phyloP scores from a whole-genome alignment of 2,888 invertebrate genomes.

The Thymelicus acteon region DNA sequence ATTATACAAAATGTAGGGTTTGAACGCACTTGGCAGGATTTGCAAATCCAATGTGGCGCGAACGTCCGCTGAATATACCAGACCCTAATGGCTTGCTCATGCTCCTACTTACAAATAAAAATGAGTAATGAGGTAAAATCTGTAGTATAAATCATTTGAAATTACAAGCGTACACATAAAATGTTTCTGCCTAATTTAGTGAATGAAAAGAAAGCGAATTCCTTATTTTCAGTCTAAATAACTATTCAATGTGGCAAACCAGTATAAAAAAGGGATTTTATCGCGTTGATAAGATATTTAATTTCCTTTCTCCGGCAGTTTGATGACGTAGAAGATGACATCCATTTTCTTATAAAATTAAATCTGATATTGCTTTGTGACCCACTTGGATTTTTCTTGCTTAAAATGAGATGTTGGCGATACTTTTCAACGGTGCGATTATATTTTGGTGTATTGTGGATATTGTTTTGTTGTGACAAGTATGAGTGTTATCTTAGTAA shows the following conservation, averaged over 20 bases:
- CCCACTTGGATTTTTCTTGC: conserved; percentile 31
- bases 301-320: conserved; percentile 70
- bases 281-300: conserved; percentile 70
- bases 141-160: conserved; percentile 39
- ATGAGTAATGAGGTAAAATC: conserved; percentile 45
- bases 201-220: conserved; percentile 25
- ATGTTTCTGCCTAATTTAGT: conserved; percentile 22
- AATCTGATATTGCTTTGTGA: conserved; percentile 48
- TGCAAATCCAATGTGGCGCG: conserved; percentile 49
- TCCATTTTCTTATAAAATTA: conserved; percentile 53
- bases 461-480: neutral
- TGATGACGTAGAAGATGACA: conserved; percentile 65
- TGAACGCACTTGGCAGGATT: conserved; percentile 39
- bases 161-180: conserved; percentile 40
- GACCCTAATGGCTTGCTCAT: conserved; percentile 52
- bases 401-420: conserved; percentile 29
- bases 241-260: conserved; percentile 47
- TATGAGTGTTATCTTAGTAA: neutral
- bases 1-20: neutral
- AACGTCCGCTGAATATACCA: conserved; percentile 50
- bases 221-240: conserved; percentile 32
- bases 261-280: conserved; percentile 62
- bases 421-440: conserved; percentile 23
- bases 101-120: conserved; percentile 46
- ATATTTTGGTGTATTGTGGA: conserved; percentile 23